A percentile compares a stretch with the other conserved stretches of the same genome.
Evolutionary conservation across 2,888 invertebrate genomes (phyloP).

Genomic region (Oscheius onirici): DNA sequence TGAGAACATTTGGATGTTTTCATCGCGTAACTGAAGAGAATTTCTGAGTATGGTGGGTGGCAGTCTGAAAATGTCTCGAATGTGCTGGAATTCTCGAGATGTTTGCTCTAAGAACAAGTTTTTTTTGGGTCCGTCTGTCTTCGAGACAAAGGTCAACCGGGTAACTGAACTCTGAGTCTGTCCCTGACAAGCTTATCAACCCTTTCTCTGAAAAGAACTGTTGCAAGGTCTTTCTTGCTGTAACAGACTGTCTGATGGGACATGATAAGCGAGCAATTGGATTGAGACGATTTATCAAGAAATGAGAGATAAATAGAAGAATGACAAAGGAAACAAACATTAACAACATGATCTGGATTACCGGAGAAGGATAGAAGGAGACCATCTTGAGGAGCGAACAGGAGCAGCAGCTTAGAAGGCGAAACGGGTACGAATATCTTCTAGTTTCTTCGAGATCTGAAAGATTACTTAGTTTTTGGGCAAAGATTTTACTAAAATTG

Average conservation of each 20-base stretch:
- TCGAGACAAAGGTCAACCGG: not conserved
- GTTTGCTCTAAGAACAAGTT: not conserved
- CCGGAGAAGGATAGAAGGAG: not conserved
- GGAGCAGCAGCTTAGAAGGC: constrained; percentile 82
- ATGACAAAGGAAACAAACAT: not conserved
- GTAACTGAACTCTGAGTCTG: not conserved
- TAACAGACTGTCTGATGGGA: not conserved
- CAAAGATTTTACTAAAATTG: not conserved
- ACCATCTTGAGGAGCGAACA: not conserved
- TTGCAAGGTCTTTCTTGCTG: not conserved
- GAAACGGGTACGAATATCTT: constrained; percentile 97
- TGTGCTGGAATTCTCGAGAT: not conserved
- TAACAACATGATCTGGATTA: not conserved
- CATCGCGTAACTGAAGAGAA: no score
- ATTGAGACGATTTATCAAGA: not conserved
- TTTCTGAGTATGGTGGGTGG: no score
- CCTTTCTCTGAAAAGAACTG: not conserved
- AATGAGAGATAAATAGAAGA: not conserved
- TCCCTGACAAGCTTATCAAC: not conserved
- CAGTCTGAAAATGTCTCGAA: not conserved
- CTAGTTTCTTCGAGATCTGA: constrained; percentile 90
- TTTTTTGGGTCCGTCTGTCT: not conserved
- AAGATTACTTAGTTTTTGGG: constrained; percentile 39
- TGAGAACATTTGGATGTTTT: no score
- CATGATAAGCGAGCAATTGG: not conserved